A percentile compares a stretch with the other conserved stretches of the same genome.
Evolutionary conservation across 2,888 invertebrate genomes (phyloP).

Genomic region (Strigamia transsilvanica): DNA sequence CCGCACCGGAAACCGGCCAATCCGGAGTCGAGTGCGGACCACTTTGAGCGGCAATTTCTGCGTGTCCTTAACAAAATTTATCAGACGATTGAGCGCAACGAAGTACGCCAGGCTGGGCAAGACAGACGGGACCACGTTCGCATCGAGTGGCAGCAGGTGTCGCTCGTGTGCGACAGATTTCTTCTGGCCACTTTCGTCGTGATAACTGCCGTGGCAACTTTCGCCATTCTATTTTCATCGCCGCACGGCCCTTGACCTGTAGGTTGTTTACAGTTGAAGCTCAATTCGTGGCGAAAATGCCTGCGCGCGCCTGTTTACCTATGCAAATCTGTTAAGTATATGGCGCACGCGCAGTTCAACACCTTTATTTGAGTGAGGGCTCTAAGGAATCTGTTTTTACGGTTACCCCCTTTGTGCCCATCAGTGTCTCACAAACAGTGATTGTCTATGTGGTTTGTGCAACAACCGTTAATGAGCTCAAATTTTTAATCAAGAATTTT

Average conservation of each 20-base stretch:
- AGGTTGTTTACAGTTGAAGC: slow-evolving; percentile 23
- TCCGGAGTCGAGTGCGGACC: slow-evolving; percentile 57
- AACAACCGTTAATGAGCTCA: slow-evolving; percentile 14
- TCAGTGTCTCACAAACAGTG: neutral
- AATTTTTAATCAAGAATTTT: slow-evolving; percentile 8
- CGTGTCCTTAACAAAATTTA: slow-evolving; percentile 75
- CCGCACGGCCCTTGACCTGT: slow-evolving; percentile 68
- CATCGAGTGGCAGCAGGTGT: slow-evolving; percentile 83
- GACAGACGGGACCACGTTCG: slow-evolving; percentile 81
- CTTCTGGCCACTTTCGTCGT: slow-evolving; percentile 79
- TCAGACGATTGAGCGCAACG: slow-evolving; percentile 81
- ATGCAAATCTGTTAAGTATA: slow-evolving; percentile 39
- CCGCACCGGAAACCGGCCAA: slow-evolving; percentile 57
- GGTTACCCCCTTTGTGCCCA: slow-evolving; percentile 6
- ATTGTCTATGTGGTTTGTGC: slow-evolving; percentile 1
- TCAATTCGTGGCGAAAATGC: slow-evolving; percentile 10
- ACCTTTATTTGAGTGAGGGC: slow-evolving; percentile 29
- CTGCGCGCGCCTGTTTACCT: slow-evolving; percentile 10
- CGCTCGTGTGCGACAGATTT: slow-evolving; percentile 79
- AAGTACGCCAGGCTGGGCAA: slow-evolving; percentile 79
- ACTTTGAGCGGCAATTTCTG: slow-evolving; percentile 67
- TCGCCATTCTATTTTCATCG: slow-evolving; percentile 77
- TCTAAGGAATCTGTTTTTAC: neutral
- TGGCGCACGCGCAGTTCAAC: slow-evolving; percentile 36
- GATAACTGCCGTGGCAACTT: slow-evolving; percentile 79